Percentiles rank a stretch among this genome's conserved stretches.
These are phyloP conservation scores for Monomorium pharaonis DNA, from an alignment of 1,140 invertebrate genomes.

Conservation along the genomic window DNA sequence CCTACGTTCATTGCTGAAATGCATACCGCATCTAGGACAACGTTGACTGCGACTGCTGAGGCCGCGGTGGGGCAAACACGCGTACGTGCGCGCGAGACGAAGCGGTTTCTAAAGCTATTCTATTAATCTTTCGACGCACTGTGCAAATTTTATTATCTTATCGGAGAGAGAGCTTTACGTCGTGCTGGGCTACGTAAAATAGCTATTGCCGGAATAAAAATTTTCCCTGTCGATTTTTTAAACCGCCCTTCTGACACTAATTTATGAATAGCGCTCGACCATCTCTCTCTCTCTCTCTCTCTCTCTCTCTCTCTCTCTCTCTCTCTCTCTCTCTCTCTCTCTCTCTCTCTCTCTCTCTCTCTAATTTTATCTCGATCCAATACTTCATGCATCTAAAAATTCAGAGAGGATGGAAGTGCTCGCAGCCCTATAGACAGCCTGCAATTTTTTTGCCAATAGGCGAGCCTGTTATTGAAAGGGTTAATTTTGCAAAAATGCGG, in stretches of 20 bases:
- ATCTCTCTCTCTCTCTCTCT: background rate
- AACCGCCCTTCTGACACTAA: background rate
- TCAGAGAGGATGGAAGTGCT: background rate
- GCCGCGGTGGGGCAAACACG: background rate
- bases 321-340: background rate
- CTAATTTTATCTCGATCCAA: background rate
- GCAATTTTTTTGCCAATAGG: background rate
- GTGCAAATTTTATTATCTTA: background rate
- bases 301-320: background rate
- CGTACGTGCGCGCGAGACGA: conserved; percentile 18
- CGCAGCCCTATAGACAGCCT: background rate
- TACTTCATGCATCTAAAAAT: background rate
- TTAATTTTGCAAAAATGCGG: conserved; percentile 12
- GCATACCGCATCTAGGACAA: conserved; percentile 37
- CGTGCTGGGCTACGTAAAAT: background rate
- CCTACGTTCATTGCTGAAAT: conserved; percentile 50
- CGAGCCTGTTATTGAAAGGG: background rate
- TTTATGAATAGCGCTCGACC: background rate
- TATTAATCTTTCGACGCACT: conserved; percentile 13
- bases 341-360: background rate
- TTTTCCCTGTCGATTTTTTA: background rate
- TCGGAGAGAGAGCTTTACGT: background rate
- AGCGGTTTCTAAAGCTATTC: conserved; percentile 12
- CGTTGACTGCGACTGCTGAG: background rate
- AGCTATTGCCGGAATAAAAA: background rate